phyloP scores from a whole-genome alignment of 1,140 invertebrate species.

The Orius insidiosus region DNA sequence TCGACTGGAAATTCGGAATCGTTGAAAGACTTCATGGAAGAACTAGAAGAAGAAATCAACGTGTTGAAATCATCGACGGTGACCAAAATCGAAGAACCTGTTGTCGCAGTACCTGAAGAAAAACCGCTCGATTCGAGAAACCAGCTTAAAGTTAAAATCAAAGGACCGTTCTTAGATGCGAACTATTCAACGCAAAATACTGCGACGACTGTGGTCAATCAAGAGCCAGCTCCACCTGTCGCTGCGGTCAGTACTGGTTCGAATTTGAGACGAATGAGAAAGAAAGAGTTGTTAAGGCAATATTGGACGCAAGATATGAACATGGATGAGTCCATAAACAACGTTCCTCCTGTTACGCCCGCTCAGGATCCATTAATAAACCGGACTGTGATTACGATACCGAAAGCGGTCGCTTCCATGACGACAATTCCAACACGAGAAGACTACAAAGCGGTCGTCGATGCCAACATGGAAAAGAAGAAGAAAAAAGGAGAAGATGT shows the following conservation, averaged over 20 bases:
- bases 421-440: slow-evolving; percentile 65
- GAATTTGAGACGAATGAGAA: slow-evolving; percentile 66
- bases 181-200: slow-evolving; percentile 41
- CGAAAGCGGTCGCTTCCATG: slow-evolving; percentile 73
- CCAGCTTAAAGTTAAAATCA: slow-evolving; percentile 78
- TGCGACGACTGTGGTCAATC: slow-evolving; percentile 24
- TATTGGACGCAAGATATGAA: slow-evolving; percentile 78
- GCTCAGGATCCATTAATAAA: slow-evolving; percentile 40
- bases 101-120: slow-evolving; percentile 5
- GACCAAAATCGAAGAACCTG: slow-evolving; percentile 30
- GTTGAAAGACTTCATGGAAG: slow-evolving; percentile 46
- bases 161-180: slow-evolving; percentile 64
- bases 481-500: slow-evolving; percentile 33
- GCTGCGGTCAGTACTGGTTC: slow-evolving; percentile 27
- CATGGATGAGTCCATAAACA: slow-evolving; percentile 38
- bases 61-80: slow-evolving; percentile 23
- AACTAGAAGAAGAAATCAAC: slow-evolving; percentile 47
- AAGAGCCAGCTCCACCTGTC: slow-evolving; percentile 23
- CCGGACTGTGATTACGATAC: slow-evolving; percentile 60
- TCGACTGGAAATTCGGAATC: slow-evolving; percentile 37
- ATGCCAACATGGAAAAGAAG: slow-evolving; percentile 48
- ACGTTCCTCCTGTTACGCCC: slow-evolving; percentile 22
- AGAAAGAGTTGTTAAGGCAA: slow-evolving; percentile 65
- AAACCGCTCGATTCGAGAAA: slow-evolving; percentile 55
- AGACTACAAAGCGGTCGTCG: slow-evolving; percentile 51